Conservation (phyloP, 2,797 vertebrate species). For the Acanthurus leucopareius region DNA sequence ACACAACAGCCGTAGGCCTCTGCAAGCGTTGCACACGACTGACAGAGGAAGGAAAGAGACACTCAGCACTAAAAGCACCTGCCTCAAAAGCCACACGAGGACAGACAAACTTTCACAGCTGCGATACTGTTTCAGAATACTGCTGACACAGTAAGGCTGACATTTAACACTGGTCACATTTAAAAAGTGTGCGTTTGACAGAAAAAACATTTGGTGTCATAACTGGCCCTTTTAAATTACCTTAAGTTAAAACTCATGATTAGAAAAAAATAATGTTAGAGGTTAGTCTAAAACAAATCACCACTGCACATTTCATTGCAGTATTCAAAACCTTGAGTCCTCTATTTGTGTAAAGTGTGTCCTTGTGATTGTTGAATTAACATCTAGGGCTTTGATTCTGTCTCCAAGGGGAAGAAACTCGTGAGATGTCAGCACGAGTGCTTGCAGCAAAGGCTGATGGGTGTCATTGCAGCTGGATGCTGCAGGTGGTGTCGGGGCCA, state of each 20-base stretch:
- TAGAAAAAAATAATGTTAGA: constrained; percentile 15
- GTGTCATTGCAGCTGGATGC: background rate
- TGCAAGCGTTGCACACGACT: constrained; percentile 9
- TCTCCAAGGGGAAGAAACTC: constrained; percentile 27
- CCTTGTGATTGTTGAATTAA: constrained; percentile 5
- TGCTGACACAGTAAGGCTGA: constrained; percentile 14
- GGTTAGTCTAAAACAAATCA: constrained; percentile 27
- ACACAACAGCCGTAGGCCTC: background rate
- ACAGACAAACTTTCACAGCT: constrained; percentile 9
- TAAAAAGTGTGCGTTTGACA: constrained; percentile 29
- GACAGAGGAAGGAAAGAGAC: constrained; percentile 42
- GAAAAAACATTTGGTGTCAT: constrained; percentile 44
- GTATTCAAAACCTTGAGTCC: constrained; percentile 19
- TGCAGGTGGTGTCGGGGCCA: constrained; percentile 14
- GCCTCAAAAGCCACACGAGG: background rate
- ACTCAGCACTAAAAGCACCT: constrained; percentile 19
- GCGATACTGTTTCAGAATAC: background rate
- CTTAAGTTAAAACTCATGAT: constrained; percentile 10
- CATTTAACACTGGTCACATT: constrained; percentile 29
- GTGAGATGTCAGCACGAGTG: background rate
- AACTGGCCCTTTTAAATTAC: constrained; percentile 50
- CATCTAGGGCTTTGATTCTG: constrained; percentile 11
- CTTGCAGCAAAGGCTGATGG: constrained; percentile 17
- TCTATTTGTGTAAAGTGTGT: background rate
- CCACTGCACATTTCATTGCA: constrained; percentile 23